A percentile compares a stretch with the other conserved stretches of the same genome.
phyloP scores from a whole-genome alignment of 2,113 vertebrate species.

The Spea multiplicata region DNA sequence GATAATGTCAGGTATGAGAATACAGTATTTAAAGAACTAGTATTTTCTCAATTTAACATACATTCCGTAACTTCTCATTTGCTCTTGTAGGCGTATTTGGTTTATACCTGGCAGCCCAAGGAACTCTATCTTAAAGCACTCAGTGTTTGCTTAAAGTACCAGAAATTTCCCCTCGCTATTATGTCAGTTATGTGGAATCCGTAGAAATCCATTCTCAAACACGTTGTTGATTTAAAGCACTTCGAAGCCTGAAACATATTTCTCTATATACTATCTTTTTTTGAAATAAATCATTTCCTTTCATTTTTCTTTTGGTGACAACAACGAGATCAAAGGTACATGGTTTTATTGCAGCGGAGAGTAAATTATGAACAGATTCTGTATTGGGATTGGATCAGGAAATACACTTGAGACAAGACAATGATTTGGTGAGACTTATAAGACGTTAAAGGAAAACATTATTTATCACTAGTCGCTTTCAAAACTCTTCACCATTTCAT shows the following conservation, averaged over 20 bases:
- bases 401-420: constrained; percentile 9
- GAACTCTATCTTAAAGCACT: too few relatives aligned
- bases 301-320: constrained; percentile 13
- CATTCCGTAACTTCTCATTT: too few relatives aligned
- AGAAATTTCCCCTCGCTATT: too few relatives aligned
- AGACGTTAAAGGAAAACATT: constrained; percentile 19
- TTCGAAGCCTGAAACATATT: constrained; percentile 7
- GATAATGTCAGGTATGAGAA: too few relatives aligned
- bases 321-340: constrained; percentile 21
- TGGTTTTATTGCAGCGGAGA: constrained; percentile 8
- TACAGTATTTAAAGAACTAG: too few relatives aligned
- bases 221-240: too few relatives aligned
- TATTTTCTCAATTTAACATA: too few relatives aligned
- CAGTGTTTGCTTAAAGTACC: too few relatives aligned
- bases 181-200: too few relatives aligned
- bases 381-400: constrained; percentile 3
- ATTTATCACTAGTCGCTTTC: background rate
- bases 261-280: constrained; percentile 1
- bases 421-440: constrained; percentile 11
- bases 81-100: too few relatives aligned
- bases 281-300: constrained; percentile 32
- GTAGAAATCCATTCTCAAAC: too few relatives aligned
- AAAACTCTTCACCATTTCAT: background rate
- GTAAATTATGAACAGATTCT: constrained; percentile 30
- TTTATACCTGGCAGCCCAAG: too few relatives aligned